These are phyloP conservation scores for Muscicapa adusta DNA, from an alignment of 2,113 vertebrate species.

Conservation along the genomic window DNA sequence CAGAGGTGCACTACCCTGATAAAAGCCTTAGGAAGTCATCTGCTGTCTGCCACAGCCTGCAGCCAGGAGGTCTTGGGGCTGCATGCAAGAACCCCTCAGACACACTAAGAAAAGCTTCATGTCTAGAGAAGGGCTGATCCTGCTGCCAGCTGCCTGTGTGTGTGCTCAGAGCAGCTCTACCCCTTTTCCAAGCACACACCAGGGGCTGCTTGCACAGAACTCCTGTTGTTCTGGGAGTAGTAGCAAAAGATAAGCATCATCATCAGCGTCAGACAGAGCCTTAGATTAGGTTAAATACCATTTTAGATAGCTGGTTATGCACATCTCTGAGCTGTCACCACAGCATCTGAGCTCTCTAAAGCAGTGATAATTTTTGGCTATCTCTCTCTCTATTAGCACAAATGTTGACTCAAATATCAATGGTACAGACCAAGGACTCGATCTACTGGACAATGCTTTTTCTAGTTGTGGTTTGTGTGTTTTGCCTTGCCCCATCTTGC, in stretches of 20 bases:
- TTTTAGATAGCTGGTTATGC: neutral
- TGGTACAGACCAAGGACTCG: neutral
- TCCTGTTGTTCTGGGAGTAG: neutral
- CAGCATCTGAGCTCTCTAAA: neutral
- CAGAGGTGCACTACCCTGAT: neutral
- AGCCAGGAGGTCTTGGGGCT: neutral
- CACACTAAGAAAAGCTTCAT: neutral
- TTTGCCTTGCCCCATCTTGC: neutral
- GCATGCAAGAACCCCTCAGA: neutral
- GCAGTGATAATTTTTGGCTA: neutral
- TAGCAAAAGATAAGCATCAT: neutral
- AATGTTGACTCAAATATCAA: neutral
- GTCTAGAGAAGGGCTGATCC: neutral
- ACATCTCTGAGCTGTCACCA: neutral
- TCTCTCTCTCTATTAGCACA: accelerated
- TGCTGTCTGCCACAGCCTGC: neutral
- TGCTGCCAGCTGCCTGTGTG: neutral
- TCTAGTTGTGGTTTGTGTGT: neutral
- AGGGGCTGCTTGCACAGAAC: neutral
- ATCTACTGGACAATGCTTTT: neutral
- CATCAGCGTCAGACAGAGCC: neutral
- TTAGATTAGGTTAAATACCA: neutral
- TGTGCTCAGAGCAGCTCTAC: neutral
- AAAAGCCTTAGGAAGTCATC: neutral
- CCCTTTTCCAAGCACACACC: neutral